A percentile compares a stretch with the other conserved stretches of the same genome.
phyloP scores from a whole-genome alignment of 2,113 vertebrate species.

The Gymnarchus niloticus region DNA sequence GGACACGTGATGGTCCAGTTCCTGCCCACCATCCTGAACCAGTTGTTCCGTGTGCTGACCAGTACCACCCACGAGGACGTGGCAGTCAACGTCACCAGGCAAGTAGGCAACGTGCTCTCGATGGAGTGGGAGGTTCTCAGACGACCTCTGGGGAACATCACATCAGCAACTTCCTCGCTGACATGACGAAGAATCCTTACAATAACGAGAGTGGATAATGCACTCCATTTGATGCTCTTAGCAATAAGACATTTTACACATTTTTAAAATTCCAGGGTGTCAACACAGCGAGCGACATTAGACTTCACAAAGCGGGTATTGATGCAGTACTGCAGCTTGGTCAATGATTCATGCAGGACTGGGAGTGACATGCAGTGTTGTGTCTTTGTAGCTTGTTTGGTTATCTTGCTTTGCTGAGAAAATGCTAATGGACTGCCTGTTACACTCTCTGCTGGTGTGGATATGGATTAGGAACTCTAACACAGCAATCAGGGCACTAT shows the following conservation, averaged over 20 bases:
- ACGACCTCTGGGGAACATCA: background rate
- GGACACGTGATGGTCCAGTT: conserved; percentile 96
- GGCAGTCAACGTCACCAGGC: conserved; percentile 94
- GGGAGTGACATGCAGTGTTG: background rate
- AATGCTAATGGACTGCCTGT: background rate
- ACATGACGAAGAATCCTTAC: background rate
- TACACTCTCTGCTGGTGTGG: background rate
- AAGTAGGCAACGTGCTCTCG: conserved; percentile 33
- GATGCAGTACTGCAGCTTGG: background rate
- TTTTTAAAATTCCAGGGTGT: background rate
- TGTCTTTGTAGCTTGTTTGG: background rate
- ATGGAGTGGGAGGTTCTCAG: background rate
- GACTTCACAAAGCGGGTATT: background rate
- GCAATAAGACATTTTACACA: background rate
- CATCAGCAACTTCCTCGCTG: background rate
- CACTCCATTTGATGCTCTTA: background rate
- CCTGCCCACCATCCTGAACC: conserved; percentile 90
- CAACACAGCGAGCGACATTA: background rate
- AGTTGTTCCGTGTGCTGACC: conserved; percentile 91
- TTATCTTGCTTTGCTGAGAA: too few species aligned
- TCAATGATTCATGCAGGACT: background rate
- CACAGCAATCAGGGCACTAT: background rate
- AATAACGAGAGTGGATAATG: background rate
- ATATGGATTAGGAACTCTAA: too few species aligned
- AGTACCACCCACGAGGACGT: conserved; percentile 86